Evolutionary conservation across 2,113 vertebrate species (phyloP).

Genomic region (Tichodroma muraria): DNA sequence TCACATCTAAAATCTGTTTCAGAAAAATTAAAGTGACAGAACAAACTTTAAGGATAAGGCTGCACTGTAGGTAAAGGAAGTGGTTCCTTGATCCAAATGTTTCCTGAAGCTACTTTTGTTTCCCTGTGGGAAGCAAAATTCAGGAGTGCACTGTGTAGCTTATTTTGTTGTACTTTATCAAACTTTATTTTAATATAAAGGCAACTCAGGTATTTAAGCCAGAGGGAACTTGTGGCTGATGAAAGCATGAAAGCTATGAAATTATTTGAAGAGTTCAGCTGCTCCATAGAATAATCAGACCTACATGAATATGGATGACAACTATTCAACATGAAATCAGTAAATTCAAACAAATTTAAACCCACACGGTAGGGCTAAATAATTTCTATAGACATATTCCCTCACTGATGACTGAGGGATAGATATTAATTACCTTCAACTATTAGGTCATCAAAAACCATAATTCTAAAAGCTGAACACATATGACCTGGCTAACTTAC

Average conservation of each 20-base stretch:
- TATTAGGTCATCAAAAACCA: background rate
- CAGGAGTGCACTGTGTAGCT: background rate
- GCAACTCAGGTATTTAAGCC: background rate
- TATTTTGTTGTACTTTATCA: background rate
- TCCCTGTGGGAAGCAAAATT: background rate
- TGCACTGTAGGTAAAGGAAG: background rate
- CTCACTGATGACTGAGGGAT: background rate
- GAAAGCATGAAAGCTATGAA: background rate
- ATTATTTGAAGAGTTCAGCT: no score
- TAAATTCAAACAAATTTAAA: background rate
- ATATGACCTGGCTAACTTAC: background rate
- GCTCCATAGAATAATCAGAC: no score
- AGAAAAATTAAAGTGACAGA: background rate
- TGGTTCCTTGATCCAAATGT: background rate
- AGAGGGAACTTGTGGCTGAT: background rate
- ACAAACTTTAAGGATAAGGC: background rate
- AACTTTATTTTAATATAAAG: background rate
- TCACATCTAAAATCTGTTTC: background rate
- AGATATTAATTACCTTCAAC: background rate
- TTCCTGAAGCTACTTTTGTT: background rate
- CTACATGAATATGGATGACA: background rate
- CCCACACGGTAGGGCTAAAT: no score
- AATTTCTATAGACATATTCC: background rate
- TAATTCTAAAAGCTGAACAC: background rate
- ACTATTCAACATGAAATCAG: background rate